phyloP scores from a whole-genome alignment of 2,797 vertebrate genomes.

The Astyanax mexicanus region DNA sequence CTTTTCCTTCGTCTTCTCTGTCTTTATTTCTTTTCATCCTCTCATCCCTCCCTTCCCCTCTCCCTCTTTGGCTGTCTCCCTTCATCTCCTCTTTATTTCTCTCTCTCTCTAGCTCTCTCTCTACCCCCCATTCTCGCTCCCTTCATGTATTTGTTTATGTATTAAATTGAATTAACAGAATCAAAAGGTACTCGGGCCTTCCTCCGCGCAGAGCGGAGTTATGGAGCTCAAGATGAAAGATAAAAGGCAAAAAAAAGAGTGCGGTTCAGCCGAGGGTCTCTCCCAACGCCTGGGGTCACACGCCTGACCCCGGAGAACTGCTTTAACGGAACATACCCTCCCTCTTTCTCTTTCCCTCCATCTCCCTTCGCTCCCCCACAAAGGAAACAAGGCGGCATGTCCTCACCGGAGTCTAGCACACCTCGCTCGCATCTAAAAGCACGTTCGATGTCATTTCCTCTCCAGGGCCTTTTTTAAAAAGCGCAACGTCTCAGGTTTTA shows the following conservation, averaged over 20 bases:
- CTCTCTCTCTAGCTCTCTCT: constrained; percentile 66
- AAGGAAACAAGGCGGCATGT: constrained; percentile 54
- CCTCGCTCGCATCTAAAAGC: constrained; percentile 26
- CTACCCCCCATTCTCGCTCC: constrained; percentile 64
- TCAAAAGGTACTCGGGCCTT: constrained; percentile 81
- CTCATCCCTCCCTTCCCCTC: constrained; percentile 59
- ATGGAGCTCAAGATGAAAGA: constrained; percentile 78
- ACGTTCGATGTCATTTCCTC: constrained; percentile 32
- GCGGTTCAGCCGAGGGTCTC: constrained; percentile 82
- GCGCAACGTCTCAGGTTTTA: background rate
- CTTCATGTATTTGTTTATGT: constrained; percentile 82
- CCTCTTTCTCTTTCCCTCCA: constrained; percentile 33
- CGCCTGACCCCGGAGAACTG: constrained; percentile 59
- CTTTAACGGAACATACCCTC: constrained; percentile 52
- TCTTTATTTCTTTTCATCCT: constrained; percentile 62
- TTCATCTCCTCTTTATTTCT: too few relatives aligned
- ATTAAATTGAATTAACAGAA: constrained; percentile 87
- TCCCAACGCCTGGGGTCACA: constrained; percentile 56
- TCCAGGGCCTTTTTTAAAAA: constrained; percentile 17
- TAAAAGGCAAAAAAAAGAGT: constrained; percentile 77
- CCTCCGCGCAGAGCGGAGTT: constrained; percentile 80
- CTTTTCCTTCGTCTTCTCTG: constrained; percentile 58
- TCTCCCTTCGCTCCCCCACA: constrained; percentile 40
- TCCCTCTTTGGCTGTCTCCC: constrained; percentile 62
- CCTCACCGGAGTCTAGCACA: constrained; percentile 34